phyloP scores from a whole-genome alignment of 1,140 invertebrate species.

The Wiebesia pumilae region DNA sequence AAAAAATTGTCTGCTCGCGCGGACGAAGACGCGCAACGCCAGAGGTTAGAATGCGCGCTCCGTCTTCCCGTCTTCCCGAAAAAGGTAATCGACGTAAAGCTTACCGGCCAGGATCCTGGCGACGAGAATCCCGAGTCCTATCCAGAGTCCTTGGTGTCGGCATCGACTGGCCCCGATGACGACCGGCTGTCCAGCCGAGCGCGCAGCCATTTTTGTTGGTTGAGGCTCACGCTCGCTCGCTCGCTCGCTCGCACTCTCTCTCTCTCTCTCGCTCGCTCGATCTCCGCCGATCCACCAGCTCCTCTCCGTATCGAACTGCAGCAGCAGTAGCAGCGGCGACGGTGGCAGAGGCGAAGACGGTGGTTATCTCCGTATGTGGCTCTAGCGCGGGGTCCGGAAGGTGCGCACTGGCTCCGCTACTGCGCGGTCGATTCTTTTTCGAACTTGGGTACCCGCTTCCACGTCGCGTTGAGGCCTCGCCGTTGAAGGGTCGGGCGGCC shows the following conservation, averaged over 20 bases:
- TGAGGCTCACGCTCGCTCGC: not conserved
- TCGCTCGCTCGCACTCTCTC: not conserved
- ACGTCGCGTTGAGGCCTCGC: not conserved
- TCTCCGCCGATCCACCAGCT: not conserved
- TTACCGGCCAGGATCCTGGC: slow-evolving; percentile 6
- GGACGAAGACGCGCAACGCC: too few species aligned
- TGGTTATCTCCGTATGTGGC: not conserved
- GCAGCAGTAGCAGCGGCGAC: not conserved
- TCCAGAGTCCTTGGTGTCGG: not conserved
- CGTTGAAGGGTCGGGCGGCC: not conserved
- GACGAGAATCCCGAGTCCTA: not conserved
- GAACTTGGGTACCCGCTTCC: too few species aligned
- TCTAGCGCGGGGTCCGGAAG: not conserved
- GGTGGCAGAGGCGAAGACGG: not conserved
- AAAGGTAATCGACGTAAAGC: too few species aligned
- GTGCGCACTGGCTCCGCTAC: not conserved
- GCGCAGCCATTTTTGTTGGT: slow-evolving; percentile 28
- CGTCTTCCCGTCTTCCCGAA: too few species aligned
- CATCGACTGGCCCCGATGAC: not conserved
- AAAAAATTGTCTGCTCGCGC: too few species aligned
- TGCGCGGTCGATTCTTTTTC: not conserved
- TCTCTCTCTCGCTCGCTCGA: not conserved
- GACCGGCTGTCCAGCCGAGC: slow-evolving; percentile 8
- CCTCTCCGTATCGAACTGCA: not conserved
- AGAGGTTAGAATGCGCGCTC: not conserved